phyloP scores from a whole-genome alignment of 2,113 vertebrate species.

The Leptobrachium leishanense region DNA sequence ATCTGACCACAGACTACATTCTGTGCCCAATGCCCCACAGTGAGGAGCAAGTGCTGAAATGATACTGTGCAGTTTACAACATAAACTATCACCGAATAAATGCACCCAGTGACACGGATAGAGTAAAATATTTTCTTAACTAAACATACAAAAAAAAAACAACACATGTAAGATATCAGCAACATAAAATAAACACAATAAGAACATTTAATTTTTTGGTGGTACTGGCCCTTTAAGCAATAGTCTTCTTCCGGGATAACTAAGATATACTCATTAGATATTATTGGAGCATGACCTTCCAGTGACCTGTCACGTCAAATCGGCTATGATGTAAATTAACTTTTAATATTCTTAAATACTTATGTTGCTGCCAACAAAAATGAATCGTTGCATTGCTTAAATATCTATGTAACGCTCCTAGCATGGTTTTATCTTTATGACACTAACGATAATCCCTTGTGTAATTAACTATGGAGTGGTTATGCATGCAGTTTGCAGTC shows the following conservation, averaged over 20 bases:
- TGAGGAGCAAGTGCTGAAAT: no score
- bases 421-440: constrained; percentile 77
- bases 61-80: no score
- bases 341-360: constrained; percentile 64
- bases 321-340: constrained; percentile 54
- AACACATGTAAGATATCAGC: no score
- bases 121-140: no score
- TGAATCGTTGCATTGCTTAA: constrained; percentile 67
- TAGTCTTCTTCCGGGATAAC: constrained; percentile 30
- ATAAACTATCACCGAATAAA: no score
- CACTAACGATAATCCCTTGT: constrained; percentile 81
- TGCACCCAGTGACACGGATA: no score
- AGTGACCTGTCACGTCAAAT: constrained; percentile 49
- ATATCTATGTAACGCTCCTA: constrained; percentile 66
- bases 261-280: constrained; percentile 42
- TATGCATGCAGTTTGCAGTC: constrained; percentile 76
- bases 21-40: no score
- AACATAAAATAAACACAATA: no score
- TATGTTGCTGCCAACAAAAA: constrained; percentile 67
- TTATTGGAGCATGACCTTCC: constrained; percentile 32
- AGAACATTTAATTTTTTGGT: no score
- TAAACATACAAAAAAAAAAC: no score
- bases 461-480: constrained; percentile 81
- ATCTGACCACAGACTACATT: no score
- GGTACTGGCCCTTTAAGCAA: neutral